Base-by-base conservation (phyloP, 2,888 invertebrate species). In the Leucania comma region DNA sequence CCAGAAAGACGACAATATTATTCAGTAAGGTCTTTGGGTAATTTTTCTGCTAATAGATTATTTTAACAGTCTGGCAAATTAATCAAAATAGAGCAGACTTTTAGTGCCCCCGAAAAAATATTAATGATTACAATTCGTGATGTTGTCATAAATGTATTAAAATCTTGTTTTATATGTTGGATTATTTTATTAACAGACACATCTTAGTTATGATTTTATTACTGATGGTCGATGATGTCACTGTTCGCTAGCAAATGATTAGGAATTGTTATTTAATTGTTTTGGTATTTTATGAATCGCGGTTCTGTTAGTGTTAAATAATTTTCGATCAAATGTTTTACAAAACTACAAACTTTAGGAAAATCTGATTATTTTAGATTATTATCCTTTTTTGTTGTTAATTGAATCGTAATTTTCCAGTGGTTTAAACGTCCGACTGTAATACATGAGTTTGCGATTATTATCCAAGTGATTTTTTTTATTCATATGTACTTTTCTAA, bases 251-350 rank as follows among this genome's bases (percentile, higher is more conserved):
- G 29, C 53, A 56, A 59, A 53, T 65, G 68, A 83, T 83, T 75
- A 67, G 64, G 50, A 63, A 73, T 84, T 72, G 63, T 70, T 84
- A 81, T 70, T 78, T 78, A 72, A 81, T 81, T 53, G 72, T 82
- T 81, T 78, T 72, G 24, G 22, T 78, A 60, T 81, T 76, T 62
- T 51, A 61, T 2, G 0, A 56, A 14, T 50, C 14, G 3, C 8
- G 24, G 32, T 14, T 38, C 46, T 22, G 29, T 22, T 66, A n/a
- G 22, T 26, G 22, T 59, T 51, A 61, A 72, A 24, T 2, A 10
- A 50, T 17, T 59, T 56, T 46, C 26, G 54, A 50, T 50, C 4
- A 17, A 32, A 26, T 20, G 1, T n/a, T 61, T 59, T 51, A 12
- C 38, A 38, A 38, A 38, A 38, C 1, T 20, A 26, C 20, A 3